Conservation (phyloP, 2,113 vertebrate species). For the Otocyon megalotis region DNA sequence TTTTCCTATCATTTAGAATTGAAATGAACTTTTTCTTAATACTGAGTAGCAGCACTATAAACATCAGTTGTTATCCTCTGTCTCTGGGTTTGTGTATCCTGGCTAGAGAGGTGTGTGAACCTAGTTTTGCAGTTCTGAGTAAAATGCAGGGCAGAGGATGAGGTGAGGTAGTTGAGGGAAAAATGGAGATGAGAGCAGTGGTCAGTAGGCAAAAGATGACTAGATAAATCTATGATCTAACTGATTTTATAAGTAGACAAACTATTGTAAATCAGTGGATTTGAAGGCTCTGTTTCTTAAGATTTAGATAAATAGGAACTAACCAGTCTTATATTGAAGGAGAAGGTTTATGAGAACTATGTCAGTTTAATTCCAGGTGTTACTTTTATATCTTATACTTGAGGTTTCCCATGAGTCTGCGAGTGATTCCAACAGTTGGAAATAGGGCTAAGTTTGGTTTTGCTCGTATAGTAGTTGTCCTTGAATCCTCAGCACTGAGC, state of each 20-base stretch:
- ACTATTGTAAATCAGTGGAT: neutral
- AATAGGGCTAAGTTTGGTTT: neutral
- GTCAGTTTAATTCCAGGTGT: neutral
- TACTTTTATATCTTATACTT: neutral
- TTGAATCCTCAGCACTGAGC: neutral
- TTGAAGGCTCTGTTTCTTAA: neutral
- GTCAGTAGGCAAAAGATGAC: neutral
- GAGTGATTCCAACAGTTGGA: neutral
- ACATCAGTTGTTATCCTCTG: neutral
- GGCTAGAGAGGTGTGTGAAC: too few relatives aligned
- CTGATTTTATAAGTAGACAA: neutral
- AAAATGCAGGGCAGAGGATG: neutral
- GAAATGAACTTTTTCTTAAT: constrained; percentile 7
- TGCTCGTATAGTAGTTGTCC: neutral
- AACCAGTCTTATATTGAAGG: neutral
- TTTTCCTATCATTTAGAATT: neutral
- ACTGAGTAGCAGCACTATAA: neutral
- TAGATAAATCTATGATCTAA: neutral
- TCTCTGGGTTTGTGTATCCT: neutral
- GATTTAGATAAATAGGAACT: neutral
- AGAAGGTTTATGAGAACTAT: neutral
- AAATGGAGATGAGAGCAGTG: neutral
- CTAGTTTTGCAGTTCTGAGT: neutral
- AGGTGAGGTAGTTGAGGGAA: neutral
- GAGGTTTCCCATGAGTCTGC: neutral